Base-by-base conservation (phyloP, 2,113 vertebrate species). In the Phasianus colchicus region DNA sequence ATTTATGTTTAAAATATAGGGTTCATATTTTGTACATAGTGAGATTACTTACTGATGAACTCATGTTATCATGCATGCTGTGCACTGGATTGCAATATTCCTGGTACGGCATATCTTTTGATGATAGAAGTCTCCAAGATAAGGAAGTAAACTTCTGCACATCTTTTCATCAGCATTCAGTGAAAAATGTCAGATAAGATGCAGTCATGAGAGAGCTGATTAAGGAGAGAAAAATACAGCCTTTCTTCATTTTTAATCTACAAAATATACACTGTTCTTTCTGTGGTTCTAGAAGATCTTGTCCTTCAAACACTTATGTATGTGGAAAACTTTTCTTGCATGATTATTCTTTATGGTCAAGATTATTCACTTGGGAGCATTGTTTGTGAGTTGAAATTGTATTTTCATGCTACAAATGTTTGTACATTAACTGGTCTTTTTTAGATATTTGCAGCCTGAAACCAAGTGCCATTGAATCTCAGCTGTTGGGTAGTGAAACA, bases 81-180 rank as follows among this genome's bases (percentile, higher is more conserved):
- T 64, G 72, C 29, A 55, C 18, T 34, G 47, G 42, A 52, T 67
- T 80, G 24, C 19, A 74, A 17, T 69, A 75, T 52, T 79, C 60
- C 50, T 84, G 42, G 67, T 75, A 42, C 30, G 38, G n/a, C 13
- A 9, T 8, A 40, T 22, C 7, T 40, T 72, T 57, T 61, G 90
- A 75, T 86, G 88, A 94, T 52, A 94, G 90, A 86, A 64, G 52
- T 13, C 76, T 76, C 45, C 6, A 43, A 89, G 94, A 86, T 84
- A 93, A 89, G 54, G 52, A 84, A 75, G 10, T 6, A 73, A 94
- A 84, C 9, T 88, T 7, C 10, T 34, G 29, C 52, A 47, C 21
- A 61, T 92, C 64, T 90, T 94, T 93, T 94, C 83, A 78, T 88
- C 2, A 0, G 8, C 52, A 55, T 52, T 20, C 42, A 86, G 57